phyloP scores from a whole-genome alignment of 2,888 invertebrate species.

The Atherix ibis region DNA sequence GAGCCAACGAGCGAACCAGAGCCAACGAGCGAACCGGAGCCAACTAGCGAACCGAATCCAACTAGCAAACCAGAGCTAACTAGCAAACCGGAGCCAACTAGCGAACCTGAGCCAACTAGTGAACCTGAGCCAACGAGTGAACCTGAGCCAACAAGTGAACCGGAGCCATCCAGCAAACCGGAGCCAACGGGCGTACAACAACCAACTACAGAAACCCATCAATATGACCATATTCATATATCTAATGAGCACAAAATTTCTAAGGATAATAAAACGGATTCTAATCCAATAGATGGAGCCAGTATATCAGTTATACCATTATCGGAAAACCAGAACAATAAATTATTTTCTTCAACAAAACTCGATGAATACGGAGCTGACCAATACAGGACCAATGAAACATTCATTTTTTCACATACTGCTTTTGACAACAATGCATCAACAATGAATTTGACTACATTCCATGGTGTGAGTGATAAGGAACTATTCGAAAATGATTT shows the following conservation, averaged over 20 bases:
- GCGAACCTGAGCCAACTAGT: slow-evolving; percentile 24
- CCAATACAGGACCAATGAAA: too few relatives aligned
- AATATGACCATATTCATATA: neutral
- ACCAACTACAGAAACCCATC: slow-evolving; percentile 9
- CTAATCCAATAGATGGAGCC: too few relatives aligned
- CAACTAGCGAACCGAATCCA: slow-evolving; percentile 14
- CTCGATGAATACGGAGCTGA: too few relatives aligned
- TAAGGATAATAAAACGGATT: too few relatives aligned
- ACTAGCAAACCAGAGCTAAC: slow-evolving; percentile 12
- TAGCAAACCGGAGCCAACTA: slow-evolving; percentile 25
- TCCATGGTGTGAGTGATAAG: too few relatives aligned
- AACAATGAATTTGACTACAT: too few relatives aligned
- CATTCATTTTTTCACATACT: too few relatives aligned
- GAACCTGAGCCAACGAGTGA: slow-evolving; percentile 29
- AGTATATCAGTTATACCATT: too few relatives aligned
- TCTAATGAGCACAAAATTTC: neutral
- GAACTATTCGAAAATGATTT: too few relatives aligned
- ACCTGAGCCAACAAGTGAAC: slow-evolving; percentile 14
- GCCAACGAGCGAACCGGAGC: slow-evolving; percentile 16
- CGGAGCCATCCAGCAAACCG: slow-evolving; percentile 5
- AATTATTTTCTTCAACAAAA: too few relatives aligned
- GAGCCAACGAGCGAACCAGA: slow-evolving; percentile 14
- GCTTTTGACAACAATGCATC: too few relatives aligned
- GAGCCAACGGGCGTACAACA: slow-evolving; percentile 13
- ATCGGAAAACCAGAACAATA: too few relatives aligned